These are phyloP conservation scores for Aphelenchoides fujianensis DNA, from an alignment of 1,140 invertebrate species.

Conservation along the genomic window DNA sequence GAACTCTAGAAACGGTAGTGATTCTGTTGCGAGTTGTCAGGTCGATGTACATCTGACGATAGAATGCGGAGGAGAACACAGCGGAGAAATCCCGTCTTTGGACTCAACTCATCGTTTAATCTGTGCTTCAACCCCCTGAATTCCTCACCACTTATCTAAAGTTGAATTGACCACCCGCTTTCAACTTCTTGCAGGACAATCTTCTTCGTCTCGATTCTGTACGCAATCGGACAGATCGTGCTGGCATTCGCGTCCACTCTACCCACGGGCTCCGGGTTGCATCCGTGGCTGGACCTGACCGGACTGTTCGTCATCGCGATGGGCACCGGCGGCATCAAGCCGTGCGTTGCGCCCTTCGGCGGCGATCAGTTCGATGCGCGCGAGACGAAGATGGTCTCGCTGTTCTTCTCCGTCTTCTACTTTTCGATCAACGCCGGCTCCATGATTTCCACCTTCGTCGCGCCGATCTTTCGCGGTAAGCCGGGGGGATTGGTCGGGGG, in stretches of 20 bases:
- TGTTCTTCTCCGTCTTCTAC: slow-evolving; percentile 75
- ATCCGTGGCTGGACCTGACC: slow-evolving; percentile 12
- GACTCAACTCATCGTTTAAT: too few relatives aligned
- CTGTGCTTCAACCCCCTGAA: too few relatives aligned
- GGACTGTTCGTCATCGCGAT: too few relatives aligned
- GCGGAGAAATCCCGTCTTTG: too few relatives aligned
- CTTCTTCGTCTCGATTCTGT: slow-evolving; percentile 34
- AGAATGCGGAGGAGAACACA: too few relatives aligned
- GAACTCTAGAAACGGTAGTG: too few relatives aligned
- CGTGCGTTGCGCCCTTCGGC: too few relatives aligned
- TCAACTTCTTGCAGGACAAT: slow-evolving; percentile 65
- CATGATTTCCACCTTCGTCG: slow-evolving; percentile 80
- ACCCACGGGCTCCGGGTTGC: slow-evolving; percentile 8
- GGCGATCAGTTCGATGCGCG: too few relatives aligned
- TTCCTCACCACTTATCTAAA: neutral
- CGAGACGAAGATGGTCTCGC: neutral
- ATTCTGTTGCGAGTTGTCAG: too few relatives aligned
- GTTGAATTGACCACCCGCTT: neutral
- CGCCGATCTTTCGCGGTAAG: slow-evolving; percentile 77
- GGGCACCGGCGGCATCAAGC: too few relatives aligned
- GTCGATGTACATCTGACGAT: neutral
- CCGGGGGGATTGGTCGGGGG: too few relatives aligned
- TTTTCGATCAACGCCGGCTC: slow-evolving; percentile 87
- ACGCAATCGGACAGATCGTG: slow-evolving; percentile 27
- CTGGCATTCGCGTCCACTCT: slow-evolving; percentile 27